A percentile compares a stretch with the other conserved stretches of the same genome.
Conservation (phyloP, 2,113 vertebrate species). For the Toxotes jaculatrix region DNA sequence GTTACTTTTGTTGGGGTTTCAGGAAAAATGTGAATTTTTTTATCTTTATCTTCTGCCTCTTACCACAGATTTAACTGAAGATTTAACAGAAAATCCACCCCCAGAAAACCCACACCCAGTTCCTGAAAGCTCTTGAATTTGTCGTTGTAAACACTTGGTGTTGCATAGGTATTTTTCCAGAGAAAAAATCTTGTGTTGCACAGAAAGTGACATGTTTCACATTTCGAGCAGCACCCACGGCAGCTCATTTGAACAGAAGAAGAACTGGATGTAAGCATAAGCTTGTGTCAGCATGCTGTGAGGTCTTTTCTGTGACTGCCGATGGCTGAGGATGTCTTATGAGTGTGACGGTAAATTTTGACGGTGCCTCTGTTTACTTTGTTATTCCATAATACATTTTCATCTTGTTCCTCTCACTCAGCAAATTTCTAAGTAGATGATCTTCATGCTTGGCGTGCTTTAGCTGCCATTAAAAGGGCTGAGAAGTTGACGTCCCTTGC, state of each 20-base stretch:
- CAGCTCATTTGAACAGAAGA: neutral
- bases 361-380: neutral
- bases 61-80: slow-evolving; percentile 1
- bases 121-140: neutral
- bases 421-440: neutral
- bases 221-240: neutral
- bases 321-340: neutral
- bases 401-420: neutral
- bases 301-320: slow-evolving; percentile 12
- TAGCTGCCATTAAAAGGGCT: neutral
- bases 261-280: neutral
- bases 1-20: neutral
- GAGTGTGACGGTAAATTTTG: neutral
- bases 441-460: neutral
- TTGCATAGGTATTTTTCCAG: neutral
- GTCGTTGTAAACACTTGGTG: neutral
- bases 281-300: slow-evolving; percentile 15
- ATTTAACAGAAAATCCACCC: slow-evolving; percentile 2
- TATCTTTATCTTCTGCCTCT: neutral
- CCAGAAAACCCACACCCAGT: neutral
- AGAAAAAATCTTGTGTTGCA: neutral
- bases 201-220: neutral
- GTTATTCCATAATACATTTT: neutral
- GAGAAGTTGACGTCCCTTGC: neutral
- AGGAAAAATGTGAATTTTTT: neutral